Base-by-base conservation (phyloP, 2,113 vertebrate genomes). In the Argyrosomus japonicus region DNA sequence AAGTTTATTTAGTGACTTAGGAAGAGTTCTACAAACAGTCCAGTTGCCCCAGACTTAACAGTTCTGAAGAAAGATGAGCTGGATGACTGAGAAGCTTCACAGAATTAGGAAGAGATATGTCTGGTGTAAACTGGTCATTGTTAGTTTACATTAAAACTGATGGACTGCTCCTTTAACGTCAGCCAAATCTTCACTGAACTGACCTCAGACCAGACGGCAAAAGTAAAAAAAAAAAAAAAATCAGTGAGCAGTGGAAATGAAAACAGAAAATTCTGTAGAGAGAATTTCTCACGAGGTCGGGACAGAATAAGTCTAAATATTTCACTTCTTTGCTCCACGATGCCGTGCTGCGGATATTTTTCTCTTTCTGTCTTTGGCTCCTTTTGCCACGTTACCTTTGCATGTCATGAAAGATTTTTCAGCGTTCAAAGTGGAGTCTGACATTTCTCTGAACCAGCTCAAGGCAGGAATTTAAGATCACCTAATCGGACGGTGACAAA, bases 211-310 rank as follows among this genome's bases (percentile, higher is more conserved):
- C 45, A 47, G 43, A 45, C 43, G 15, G 3, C 45, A 3, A 13
- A 19, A 10, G 10, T 0, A 1, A 5, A 43, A 7, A 11, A 9
- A 0, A 4, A 3, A 43, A 10, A 13, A 11, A 47, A 47, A 15
- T 14, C 45, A 14, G 11, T 47, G 10, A 48, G 36, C 36, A 40
- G 36, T 9, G 36, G 36, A 40, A 2, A 0, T 1, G 6, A 36
- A 36, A 36, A 8, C 36, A 8, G 36, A 40, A 40, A 40, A 8
- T 0, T 36, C 6, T 36, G 32, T 3, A 36, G 32, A 36, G 32
- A 36, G 36, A 36, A 40, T 40, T 40, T 9, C 36, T 50, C 53
- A n/a, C 19, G 10, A 54, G 53, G 53, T 21, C 53, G 21, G 21
- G 53, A 54, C 21, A 54, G 9, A 54, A 54, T 1, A 50, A 18